Evolutionary conservation across 2,888 invertebrate genomes (phyloP), one percentile per base, ranked within the genome.

Genomic region (Sphecodes monilicornis): DNA sequence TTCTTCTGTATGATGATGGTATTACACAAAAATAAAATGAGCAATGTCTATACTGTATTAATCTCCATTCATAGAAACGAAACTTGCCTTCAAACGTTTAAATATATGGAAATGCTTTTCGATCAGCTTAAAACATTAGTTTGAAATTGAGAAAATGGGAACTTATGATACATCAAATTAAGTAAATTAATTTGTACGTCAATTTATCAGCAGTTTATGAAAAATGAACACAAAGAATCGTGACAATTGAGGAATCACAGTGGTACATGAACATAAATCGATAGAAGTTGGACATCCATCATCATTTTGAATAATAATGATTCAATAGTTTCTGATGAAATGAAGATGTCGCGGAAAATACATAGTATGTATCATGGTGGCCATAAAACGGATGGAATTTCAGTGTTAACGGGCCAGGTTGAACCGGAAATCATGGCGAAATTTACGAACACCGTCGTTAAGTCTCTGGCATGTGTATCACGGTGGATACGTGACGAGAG

Each of bases 381-480:
- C 18, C 18, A 3, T 18, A 46, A 54, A 26, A 5, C 60, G 5
- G 29, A 29, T 16, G 18, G 64, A 64, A 32, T 32, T 22, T 22
- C 29, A 64, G 29, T 22, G 18, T 22, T 43, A 36, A 46, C 69
- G 13, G 16, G 36, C 1, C 22, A 11, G 11, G 11, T 73, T 46
- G 29, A 29, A 54, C n/a, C 39, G 26, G 57, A 60, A 74, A 82
- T 79, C 68, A 8, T 36, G 32, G 1, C 18, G 18, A 74, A 18
- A 69, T 46, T 41, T n/a, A 46, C 13, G 50, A 76, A 32, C 50
- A 46, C 18, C 16, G 8, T 36, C 46, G 39, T n/a, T 43, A 29
- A 46, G 39, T 18, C 46, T 13, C n/a, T 32, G 66, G 32, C 69
- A 26, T 32, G 46, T 83, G 75, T 76, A 66, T 86, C 78, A 78